Percentiles rank a stretch among this genome's conserved stretches.
phyloP scores from a whole-genome alignment of 2,888 invertebrate species.

The Automeris io region DNA sequence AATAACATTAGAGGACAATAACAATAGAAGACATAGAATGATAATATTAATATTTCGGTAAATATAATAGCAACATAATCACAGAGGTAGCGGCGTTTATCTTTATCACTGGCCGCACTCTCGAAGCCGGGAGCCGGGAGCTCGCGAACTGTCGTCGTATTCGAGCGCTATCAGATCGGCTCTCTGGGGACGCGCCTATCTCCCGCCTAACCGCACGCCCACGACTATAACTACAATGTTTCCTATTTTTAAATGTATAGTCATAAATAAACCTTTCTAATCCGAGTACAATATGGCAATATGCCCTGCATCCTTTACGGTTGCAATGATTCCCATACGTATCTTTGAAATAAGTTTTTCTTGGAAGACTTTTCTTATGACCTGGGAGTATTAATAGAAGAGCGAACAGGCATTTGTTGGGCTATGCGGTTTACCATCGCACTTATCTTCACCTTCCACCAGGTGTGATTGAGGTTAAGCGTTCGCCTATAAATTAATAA shows the following conservation, averaged over 20 bases:
- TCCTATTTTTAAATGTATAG: conserved; percentile 20
- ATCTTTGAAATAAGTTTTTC: too few species aligned
- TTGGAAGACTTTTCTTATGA: too few species aligned
- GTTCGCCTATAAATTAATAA: too few species aligned
- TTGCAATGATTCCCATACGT: too few species aligned
- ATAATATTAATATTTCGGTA: background rate
- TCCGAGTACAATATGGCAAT: too few species aligned
- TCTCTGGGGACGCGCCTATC: conserved; percentile 39
- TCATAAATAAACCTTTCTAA: background rate
- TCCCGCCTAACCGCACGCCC: conserved; percentile 24
- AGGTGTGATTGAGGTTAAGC: too few species aligned
- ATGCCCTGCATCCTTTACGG: too few species aligned
- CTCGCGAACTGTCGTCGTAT: conserved; percentile 66
- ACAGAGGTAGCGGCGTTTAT: conserved; percentile 25
- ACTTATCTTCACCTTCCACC: too few species aligned
- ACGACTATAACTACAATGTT: conserved; percentile 23
- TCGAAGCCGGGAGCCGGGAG: conserved; percentile 32
- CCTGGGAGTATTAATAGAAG: too few species aligned
- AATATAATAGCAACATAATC: background rate
- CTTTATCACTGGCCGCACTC: conserved; percentile 27
- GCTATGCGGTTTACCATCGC: too few species aligned
- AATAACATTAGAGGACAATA: too few species aligned
- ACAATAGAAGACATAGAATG: background rate
- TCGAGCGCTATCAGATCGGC: conserved; percentile 57
- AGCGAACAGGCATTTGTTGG: too few species aligned